Percentiles rank a stretch among this genome's conserved stretches.
Evolutionary conservation across 2,797 vertebrate species (phyloP).

Genomic region (Gadopsis bispinosus): DNA sequence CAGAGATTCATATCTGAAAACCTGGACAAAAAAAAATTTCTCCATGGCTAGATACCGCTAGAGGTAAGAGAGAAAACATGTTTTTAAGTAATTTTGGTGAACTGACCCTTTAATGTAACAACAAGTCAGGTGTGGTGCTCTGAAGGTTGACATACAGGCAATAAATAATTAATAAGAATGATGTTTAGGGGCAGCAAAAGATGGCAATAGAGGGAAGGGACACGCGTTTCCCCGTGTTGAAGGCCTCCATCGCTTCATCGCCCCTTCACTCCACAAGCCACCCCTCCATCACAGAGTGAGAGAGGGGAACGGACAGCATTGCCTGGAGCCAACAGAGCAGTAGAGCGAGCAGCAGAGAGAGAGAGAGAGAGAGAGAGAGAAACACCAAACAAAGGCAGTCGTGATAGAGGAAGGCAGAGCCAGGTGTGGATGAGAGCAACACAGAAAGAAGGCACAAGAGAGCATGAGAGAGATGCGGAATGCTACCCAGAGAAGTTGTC

Average conservation of each 20-base stretch:
- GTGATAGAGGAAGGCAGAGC: slow-evolving; percentile 40
- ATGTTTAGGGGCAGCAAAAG: slow-evolving; percentile 41
- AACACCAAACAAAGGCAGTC: slow-evolving; percentile 25
- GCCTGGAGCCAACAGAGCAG: slow-evolving; percentile 74
- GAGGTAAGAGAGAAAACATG: not conserved
- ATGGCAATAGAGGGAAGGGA: slow-evolving; percentile 27
- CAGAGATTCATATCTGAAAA: not conserved
- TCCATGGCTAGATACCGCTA: not conserved
- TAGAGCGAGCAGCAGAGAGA: slow-evolving; percentile 69
- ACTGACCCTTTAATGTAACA: slow-evolving; percentile 31
- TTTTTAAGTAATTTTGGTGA: slow-evolving; percentile 7
- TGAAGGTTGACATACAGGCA: slow-evolving; percentile 26
- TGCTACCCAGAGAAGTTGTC: slow-evolving; percentile 49
- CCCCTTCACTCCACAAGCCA: slow-evolving; percentile 68
- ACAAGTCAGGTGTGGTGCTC: slow-evolving; percentile 8
- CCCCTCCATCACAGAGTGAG: slow-evolving; percentile 81
- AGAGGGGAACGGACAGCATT: slow-evolving; percentile 79
- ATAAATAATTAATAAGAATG: slow-evolving; percentile 48
- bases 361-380: slow-evolving; percentile 28
- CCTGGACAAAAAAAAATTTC: not conserved
- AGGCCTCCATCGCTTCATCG: slow-evolving; percentile 72
- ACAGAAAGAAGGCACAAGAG: slow-evolving; percentile 49
- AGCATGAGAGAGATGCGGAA: slow-evolving; percentile 56
- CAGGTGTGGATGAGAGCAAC: slow-evolving; percentile 59
- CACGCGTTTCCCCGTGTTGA: slow-evolving; percentile 31